Evolutionary conservation across 1,140 invertebrate genomes (phyloP).

Genomic region (Monochamus saltuarius): DNA sequence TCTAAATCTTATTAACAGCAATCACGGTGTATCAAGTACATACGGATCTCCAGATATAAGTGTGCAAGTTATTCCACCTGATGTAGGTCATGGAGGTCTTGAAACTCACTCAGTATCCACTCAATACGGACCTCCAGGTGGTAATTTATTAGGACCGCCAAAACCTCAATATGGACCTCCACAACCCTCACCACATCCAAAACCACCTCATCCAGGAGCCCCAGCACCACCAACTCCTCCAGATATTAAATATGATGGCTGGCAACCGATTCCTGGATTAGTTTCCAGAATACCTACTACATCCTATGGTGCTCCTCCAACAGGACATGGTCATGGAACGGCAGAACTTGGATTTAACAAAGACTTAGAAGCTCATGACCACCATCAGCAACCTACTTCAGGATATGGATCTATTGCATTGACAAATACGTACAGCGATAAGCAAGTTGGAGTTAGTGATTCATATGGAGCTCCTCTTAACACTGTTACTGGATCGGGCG

Average conservation of each 20-base stretch:
- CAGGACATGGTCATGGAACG: constrained; percentile 5
- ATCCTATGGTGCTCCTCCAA: constrained; percentile 26
- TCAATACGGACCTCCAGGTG: constrained; percentile 50
- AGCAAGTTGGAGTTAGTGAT: constrained; percentile 42
- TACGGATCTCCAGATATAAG: constrained; percentile 33
- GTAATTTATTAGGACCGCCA: constrained; percentile 19
- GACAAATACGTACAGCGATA: constrained; percentile 46
- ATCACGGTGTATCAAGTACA: neutral
- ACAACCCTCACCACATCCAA: constrained; percentile 54
- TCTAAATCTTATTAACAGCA: too few relatives aligned
- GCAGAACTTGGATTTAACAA: constrained; percentile 38
- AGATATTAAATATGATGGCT: constrained; percentile 77
- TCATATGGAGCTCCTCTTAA: constrained; percentile 50
- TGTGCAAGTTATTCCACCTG: constrained; percentile 23
- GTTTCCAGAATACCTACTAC: constrained; percentile 48
- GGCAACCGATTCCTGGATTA: constrained; percentile 76
- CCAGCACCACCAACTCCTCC: constrained; percentile 71
- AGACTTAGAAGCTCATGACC: constrained; percentile 36
- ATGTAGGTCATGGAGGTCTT: constrained; percentile 15
- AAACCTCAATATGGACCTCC: constrained; percentile 49
- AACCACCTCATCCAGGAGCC: constrained; percentile 63
- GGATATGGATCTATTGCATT: constrained; percentile 17
- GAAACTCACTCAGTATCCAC: constrained; percentile 41
- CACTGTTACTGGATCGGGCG: constrained; percentile 49
- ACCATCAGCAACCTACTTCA: constrained; percentile 1